phyloP scores from a whole-genome alignment of 2,888 invertebrate species.

The Lasioglossum vierecki region DNA sequence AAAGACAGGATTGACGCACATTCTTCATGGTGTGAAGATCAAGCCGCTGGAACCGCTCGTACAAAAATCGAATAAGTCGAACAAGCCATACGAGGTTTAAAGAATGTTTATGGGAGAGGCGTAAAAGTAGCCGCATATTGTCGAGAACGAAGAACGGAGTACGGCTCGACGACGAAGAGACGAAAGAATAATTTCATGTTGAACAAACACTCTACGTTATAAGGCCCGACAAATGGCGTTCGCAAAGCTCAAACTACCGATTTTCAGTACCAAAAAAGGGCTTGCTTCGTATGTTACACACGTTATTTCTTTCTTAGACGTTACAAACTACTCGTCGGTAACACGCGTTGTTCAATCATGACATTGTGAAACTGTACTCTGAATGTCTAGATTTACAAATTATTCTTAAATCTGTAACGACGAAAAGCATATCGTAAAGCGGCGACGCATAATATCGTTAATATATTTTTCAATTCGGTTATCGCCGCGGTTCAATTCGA shows the following conservation, averaged over 20 bases:
- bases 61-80: slow-evolving; percentile 60
- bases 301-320: slow-evolving; percentile 33
- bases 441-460: slow-evolving; percentile 44
- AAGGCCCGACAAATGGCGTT: slow-evolving; percentile 25
- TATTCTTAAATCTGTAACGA: slow-evolving; percentile 37
- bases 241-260: slow-evolving; percentile 45
- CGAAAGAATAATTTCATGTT: slow-evolving; percentile 25
- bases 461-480: slow-evolving; percentile 49
- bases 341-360: slow-evolving; percentile 36
- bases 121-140: slow-evolving; percentile 40
- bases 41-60: slow-evolving; percentile 57
- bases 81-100: slow-evolving; percentile 73
- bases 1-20: slow-evolving; percentile 80
- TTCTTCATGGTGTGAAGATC: slow-evolving; percentile 76
- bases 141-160: background rate
- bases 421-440: slow-evolving; percentile 56
- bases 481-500: background rate
- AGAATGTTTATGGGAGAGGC: slow-evolving; percentile 35
- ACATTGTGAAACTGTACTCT: slow-evolving; percentile 19
- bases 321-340: slow-evolving; percentile 30
- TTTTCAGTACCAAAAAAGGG: slow-evolving; percentile 52
- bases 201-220: slow-evolving; percentile 47
- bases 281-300: slow-evolving; percentile 49
- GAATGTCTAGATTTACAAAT: slow-evolving; percentile 25
- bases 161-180: background rate